Evolutionary conservation across 2,888 invertebrate genomes (phyloP), one percentile per base, ranked within the genome.

Genomic region (Meganola albula): DNA sequence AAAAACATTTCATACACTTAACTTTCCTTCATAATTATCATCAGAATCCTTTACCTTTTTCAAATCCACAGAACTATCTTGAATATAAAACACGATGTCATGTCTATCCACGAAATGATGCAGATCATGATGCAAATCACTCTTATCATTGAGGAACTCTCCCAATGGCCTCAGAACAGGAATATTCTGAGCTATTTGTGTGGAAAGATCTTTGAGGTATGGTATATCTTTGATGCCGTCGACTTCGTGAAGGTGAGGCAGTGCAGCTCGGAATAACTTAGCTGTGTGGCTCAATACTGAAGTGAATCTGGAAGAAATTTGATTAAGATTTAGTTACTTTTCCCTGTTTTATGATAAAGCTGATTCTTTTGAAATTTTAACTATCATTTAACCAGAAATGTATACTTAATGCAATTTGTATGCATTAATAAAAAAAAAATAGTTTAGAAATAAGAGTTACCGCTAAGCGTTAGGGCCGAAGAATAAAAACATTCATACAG

Each of bases 211-310:
- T 6, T 66, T 63, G 2, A 84, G 38, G 40, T 72, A 75, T 0
- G 58, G 50, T 0, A 74, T 40, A 0, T 67, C 49, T 9, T 42
- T 66, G 30, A 85, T 55, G 0, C 83, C 82, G 0, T 63, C 61
- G 0, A 84, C 55, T 27, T 78, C 73, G 24, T 73, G 69, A 0
- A 85, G 40, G 36, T 85, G 74, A 0, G 79, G 78, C 1, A 78
- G 27, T 23, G 77, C 67, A 0, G 79, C 66, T 34, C 69, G 54
- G 1, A 85, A 38, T 0, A 85, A 48, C 23, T 61, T 68, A 0
- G 63, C 37, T 0, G 74, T 69, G 13, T 65, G 58, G 0, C 77
- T 53, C 6, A 79, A 27, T 1, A 82, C 69, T 48, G 65, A 63
- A 0, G 64, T 37, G 11, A 77, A 64, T 29, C 84, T 84, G 53